Conservation (phyloP, 2,797 vertebrate species). For the Sebastes baramenuke region DNA sequence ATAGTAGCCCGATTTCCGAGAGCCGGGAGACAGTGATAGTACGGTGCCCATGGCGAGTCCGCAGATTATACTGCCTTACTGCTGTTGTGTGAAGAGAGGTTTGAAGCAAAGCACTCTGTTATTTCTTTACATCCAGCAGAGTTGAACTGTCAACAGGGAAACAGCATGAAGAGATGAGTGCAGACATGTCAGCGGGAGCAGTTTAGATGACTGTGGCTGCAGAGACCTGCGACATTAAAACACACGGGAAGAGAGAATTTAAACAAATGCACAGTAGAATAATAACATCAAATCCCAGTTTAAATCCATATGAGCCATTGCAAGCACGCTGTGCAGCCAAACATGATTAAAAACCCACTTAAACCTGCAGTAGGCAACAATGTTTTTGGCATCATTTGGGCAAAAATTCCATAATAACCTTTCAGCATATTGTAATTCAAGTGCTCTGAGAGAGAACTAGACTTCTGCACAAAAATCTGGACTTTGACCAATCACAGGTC, state of each 20-base stretch:
- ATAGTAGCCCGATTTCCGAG: conserved; percentile 82
- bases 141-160: conserved; percentile 14
- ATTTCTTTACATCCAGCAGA: conserved; percentile 31
- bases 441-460: no score
- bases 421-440: no score
- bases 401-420: no score
- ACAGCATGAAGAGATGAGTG: conserved; percentile 17
- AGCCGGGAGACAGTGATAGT: conserved; percentile 84
- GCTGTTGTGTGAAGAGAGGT: not conserved
- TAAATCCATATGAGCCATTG: not conserved
- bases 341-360: not conserved
- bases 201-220: not conserved
- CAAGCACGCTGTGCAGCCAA: not conserved
- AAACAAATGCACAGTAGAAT: not conserved
- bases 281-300: not conserved
- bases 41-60: conserved; percentile 83
- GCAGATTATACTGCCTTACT: conserved; percentile 17
- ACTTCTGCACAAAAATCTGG: no score
- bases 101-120: conserved; percentile 15
- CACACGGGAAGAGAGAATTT: not conserved
- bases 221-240: conserved; percentile 30
- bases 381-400: no score
- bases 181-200: conserved; percentile 34
- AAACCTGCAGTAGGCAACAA: no score
- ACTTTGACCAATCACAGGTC: no score